phyloP scores from a whole-genome alignment of 2,113 vertebrate species.

The Neolamprologus tretocephalus region DNA sequence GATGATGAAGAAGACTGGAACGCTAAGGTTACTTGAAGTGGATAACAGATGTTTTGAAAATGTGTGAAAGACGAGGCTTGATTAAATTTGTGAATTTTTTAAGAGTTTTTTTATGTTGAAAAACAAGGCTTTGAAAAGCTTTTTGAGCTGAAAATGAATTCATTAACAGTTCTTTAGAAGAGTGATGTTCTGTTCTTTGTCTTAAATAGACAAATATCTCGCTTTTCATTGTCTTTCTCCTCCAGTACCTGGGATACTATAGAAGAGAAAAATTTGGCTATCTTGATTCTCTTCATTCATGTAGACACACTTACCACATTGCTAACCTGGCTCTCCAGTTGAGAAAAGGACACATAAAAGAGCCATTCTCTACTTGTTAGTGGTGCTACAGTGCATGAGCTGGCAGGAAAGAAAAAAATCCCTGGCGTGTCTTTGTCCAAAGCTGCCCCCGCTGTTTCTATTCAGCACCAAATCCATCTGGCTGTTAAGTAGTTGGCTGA shows the following conservation, averaged over 20 bases:
- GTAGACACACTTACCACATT: slow-evolving; percentile 21
- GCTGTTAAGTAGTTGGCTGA: slow-evolving; percentile 58
- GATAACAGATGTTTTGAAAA: slow-evolving; percentile 39
- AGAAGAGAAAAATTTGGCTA: not conserved
- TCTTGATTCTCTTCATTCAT: not conserved
- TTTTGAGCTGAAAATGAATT: not conserved
- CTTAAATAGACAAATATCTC: not conserved
- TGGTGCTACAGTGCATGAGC: slow-evolving; percentile 35
- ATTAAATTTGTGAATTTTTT: not conserved
- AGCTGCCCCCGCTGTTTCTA: slow-evolving; percentile 62
- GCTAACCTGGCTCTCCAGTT: slow-evolving; percentile 49
- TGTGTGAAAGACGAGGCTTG: not conserved
- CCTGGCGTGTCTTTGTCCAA: slow-evolving; percentile 47
- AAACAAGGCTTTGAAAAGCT: not conserved
- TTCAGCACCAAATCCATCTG: slow-evolving; percentile 59
- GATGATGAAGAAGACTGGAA: not conserved
- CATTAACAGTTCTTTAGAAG: not conserved
- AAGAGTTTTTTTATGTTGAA: slow-evolving; percentile 12
- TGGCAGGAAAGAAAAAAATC: slow-evolving; percentile 60
- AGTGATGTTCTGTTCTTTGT: not conserved
- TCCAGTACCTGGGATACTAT: not conserved
- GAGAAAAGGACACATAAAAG: slow-evolving; percentile 53
- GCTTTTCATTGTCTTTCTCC: not conserved
- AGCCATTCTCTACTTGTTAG: slow-evolving; percentile 61
- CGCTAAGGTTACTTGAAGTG: not conserved